Conservation (phyloP, 92 coral and sea anemone species). For the Porites rus region DNA sequence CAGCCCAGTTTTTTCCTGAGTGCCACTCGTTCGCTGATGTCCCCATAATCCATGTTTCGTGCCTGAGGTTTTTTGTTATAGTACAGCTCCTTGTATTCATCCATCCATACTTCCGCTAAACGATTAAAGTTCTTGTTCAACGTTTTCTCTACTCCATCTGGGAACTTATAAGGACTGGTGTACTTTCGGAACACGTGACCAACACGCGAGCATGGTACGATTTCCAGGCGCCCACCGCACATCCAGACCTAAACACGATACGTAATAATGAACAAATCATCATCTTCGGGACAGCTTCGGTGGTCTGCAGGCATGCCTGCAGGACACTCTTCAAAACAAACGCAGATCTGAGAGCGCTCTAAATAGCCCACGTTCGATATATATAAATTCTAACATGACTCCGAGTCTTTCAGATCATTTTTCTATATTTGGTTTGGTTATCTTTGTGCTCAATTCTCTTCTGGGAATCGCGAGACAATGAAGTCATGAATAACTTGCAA, state of each 20-base stretch:
- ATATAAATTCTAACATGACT: too few relatives aligned
- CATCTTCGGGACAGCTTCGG: neutral
- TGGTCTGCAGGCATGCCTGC: neutral
- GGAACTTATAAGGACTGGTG: slow-evolving; percentile 97
- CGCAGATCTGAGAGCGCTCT: neutral
- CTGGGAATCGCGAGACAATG: too few relatives aligned
- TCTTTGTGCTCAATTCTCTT: too few relatives aligned
- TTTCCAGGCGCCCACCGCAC: slow-evolving; percentile 99
- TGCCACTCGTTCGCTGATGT: slow-evolving; percentile 87
- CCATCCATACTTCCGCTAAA: slow-evolving; percentile 99
- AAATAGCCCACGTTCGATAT: too few relatives aligned
- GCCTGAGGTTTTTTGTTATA: slow-evolving; percentile 98
- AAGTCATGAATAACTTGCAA: too few relatives aligned
- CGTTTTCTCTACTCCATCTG: slow-evolving; percentile 96
- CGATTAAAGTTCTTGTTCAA: slow-evolving; percentile 96
- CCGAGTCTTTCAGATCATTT: too few relatives aligned
- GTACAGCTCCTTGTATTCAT: slow-evolving; percentile 95
- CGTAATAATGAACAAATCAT: too few relatives aligned
- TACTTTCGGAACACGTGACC: slow-evolving; percentile 99
- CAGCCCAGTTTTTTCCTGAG: slow-evolving; percentile 86
- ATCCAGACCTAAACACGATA: slow-evolving; percentile 81
- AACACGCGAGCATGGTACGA: slow-evolving; percentile 96
- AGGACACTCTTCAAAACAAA: neutral
- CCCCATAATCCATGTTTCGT: slow-evolving; percentile 88
- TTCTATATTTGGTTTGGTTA: too few relatives aligned